A percentile compares a stretch with the other conserved stretches of the same genome.
These are phyloP conservation scores for Lymantria dispar DNA, from an alignment of 2,888 invertebrate genomes.

Conservation along the genomic window DNA sequence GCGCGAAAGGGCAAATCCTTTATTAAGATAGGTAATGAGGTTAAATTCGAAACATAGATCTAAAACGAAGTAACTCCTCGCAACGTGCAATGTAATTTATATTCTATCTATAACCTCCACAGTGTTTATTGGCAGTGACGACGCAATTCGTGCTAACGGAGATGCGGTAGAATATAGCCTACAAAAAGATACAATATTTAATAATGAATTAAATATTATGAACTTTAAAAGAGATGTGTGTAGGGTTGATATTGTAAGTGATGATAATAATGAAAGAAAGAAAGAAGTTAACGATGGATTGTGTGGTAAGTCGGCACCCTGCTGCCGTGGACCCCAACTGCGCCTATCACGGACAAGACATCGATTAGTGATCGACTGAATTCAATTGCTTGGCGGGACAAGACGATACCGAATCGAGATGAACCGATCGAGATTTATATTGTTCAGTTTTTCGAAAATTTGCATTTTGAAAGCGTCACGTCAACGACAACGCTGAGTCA, in stretches of 20 bases:
- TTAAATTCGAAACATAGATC: conserved; percentile 62
- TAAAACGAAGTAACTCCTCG: conserved; percentile 48
- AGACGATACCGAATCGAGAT: conserved; percentile 78
- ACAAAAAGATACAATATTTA: conserved; percentile 75
- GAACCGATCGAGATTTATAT: conserved; percentile 73
- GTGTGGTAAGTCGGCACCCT: conserved; percentile 83
- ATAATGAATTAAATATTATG: conserved; percentile 57
- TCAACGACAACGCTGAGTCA: conserved; percentile 80
- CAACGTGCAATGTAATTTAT: conserved; percentile 49
- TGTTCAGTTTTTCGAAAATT: conserved; percentile 78
- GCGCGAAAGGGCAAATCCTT: conserved; percentile 83
- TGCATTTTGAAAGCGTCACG: conserved; percentile 81
- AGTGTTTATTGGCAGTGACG: conserved; percentile 52
- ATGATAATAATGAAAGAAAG: conserved; percentile 76
- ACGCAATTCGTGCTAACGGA: conserved; percentile 66
- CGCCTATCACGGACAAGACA: conserved; percentile 82
- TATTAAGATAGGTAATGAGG: conserved; percentile 83
- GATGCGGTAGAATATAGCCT: conserved; percentile 76
- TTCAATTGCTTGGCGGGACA: conserved; percentile 81
- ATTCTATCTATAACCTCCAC: conserved; percentile 55
- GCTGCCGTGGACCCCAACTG: conserved; percentile 80
- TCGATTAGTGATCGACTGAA: conserved; percentile 83
- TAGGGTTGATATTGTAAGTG: conserved; percentile 71
- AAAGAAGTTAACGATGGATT: conserved; percentile 83
- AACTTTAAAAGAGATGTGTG: conserved; percentile 54